Conservation (phyloP, 2,797 vertebrate genomes). For the Mergus octosetaceus region DNA sequence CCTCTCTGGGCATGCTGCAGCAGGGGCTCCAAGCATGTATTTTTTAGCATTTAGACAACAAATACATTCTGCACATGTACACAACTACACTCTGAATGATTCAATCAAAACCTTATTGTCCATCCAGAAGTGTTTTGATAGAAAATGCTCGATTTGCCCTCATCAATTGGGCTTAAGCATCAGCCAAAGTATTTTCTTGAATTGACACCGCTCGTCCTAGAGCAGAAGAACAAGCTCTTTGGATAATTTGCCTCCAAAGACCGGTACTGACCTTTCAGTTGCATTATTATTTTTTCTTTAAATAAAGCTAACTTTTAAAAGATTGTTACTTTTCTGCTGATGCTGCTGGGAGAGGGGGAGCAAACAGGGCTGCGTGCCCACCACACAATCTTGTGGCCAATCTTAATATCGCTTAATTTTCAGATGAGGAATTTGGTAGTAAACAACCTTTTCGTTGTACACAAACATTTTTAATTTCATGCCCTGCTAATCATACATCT, state of each 20-base stretch:
- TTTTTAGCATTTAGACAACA: not conserved
- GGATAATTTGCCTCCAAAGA: not conserved
- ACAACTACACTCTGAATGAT: not conserved
- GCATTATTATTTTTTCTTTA: not conserved
- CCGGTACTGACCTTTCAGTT: constrained; percentile 23
- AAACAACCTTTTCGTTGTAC: constrained; percentile 75
- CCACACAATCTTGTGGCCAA: not conserved
- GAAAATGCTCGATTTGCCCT: not conserved
- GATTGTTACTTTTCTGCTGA: not conserved
- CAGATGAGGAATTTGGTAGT: constrained; percentile 66
- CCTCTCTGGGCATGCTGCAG: not conserved
- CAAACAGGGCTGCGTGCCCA: not conserved
- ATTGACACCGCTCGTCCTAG: not conserved
- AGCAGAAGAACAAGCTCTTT: not conserved
- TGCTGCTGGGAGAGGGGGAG: not conserved
- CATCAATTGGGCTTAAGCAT: constrained; percentile 10
- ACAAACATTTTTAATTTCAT: constrained; percentile 81
- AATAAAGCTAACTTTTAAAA: not conserved
- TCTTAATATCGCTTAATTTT: constrained; percentile 65
- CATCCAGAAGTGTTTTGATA: not conserved
- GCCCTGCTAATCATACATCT: constrained; percentile 80
- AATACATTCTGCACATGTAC: not conserved
- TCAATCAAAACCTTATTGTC: constrained; percentile 34
- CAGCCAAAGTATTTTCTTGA: constrained; percentile 10
- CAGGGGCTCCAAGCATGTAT: not conserved